Conservation (phyloP, 2,113 vertebrate species). For the Phyllostomus discolor region DNA sequence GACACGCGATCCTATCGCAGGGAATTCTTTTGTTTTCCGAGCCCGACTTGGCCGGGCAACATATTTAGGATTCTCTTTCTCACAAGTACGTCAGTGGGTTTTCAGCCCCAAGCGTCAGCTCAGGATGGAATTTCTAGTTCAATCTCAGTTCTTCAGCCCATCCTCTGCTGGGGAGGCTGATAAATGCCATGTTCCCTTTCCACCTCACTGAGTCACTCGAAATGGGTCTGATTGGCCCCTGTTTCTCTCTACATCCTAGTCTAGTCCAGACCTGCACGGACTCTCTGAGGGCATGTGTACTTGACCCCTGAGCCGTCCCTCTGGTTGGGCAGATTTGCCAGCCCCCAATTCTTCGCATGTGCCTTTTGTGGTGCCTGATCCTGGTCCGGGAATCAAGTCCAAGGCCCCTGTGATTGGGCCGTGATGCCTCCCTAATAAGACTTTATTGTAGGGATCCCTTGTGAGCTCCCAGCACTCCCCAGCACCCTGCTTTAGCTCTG, state of each 20-base stretch:
- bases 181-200: background rate
- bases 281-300: background rate
- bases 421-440: fast-evolving
- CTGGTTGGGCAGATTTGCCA: background rate
- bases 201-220: background rate
- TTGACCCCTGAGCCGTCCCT: background rate
- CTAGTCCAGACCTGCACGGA: background rate
- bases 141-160: background rate
- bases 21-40: background rate
- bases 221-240: background rate
- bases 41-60: background rate
- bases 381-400: background rate
- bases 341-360: background rate
- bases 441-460: background rate
- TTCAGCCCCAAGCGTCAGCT: background rate
- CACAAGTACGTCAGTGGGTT: background rate
- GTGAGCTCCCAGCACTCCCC: background rate
- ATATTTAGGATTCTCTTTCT: background rate
- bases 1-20: background rate
- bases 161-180: background rate
- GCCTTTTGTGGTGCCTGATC: background rate
- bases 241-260: background rate
- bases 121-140: background rate
- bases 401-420: too few relatives aligned
- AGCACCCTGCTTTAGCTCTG: background rate